Evolutionary conservation across 2,113 vertebrate genomes (phyloP).

Genomic region (Mesitornis unicolor): DNA sequence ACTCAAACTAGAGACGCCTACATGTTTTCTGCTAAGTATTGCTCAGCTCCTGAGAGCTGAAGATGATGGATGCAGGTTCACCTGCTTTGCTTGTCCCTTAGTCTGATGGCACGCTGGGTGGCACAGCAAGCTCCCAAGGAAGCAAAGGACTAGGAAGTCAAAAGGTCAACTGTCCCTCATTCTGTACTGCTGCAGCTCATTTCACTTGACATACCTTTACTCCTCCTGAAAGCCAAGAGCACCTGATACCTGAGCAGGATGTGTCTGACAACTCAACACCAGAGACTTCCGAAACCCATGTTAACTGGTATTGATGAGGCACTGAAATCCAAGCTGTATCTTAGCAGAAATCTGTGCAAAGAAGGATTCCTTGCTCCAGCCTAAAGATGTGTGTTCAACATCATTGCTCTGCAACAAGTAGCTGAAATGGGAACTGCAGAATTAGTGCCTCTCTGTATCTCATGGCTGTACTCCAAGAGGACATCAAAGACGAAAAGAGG

Average conservation of each 20-base stretch:
- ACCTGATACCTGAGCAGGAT: not conserved
- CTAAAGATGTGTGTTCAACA: not conserved
- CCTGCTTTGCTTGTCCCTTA: not conserved
- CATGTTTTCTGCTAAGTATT: not conserved
- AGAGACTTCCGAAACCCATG: fast-evolving
- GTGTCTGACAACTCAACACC: not conserved
- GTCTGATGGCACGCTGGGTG: fast-evolving
- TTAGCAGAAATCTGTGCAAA: not conserved
- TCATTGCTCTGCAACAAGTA: not conserved
- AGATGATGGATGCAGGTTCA: not conserved
- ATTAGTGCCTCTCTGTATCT: not conserved
- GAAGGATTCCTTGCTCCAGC: not conserved
- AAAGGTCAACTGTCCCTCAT: not conserved
- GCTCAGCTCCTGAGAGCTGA: not conserved
- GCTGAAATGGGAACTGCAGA: not conserved
- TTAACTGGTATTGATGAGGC: not conserved
- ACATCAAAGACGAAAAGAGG: not conserved
- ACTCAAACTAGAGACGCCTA: not conserved
- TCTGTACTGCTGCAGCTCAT: not conserved
- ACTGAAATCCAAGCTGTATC: not conserved
- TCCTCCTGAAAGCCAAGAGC: not conserved
- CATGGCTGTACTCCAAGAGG: not conserved
- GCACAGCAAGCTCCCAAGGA: not conserved
- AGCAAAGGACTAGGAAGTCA: not conserved
- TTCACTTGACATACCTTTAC: not conserved